These are phyloP conservation scores for Styela clava DNA, from an alignment of 23 tunicate genomes.

Conservation along the genomic window DNA sequence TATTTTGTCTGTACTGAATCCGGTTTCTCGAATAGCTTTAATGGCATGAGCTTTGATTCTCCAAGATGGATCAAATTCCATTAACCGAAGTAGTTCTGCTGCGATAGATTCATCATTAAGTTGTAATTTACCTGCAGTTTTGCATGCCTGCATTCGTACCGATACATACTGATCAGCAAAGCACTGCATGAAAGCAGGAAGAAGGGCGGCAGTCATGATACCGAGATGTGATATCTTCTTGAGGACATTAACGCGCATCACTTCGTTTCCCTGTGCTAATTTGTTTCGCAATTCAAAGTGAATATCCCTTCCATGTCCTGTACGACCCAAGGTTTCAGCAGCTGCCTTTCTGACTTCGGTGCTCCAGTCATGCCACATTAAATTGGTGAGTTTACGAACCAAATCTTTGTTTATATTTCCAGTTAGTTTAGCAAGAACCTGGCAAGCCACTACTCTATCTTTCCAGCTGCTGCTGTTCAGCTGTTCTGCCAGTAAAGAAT, in stretches of 20 bases:
- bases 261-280: constrained; percentile 66
- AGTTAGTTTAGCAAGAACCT: constrained; percentile 49
- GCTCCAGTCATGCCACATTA: constrained; percentile 98
- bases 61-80: constrained; percentile 77
- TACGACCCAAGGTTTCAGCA: constrained; percentile 71
- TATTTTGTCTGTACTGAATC: constrained; percentile 31
- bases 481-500: constrained; percentile 92
- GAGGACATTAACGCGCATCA: constrained; percentile 65
- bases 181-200: constrained; percentile 69
- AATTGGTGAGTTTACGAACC: constrained; percentile 72
- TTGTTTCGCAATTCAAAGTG: constrained; percentile 84
- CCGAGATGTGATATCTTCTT: constrained; percentile 82
- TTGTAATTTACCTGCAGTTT: constrained; percentile 51
- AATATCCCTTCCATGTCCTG: constrained; percentile 90
- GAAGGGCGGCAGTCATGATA: constrained; percentile 90
- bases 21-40: constrained; percentile 77
- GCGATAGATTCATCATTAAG: constrained; percentile 54
- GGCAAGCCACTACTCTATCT: constrained; percentile 71
- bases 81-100: constrained; percentile 48
- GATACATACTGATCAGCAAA: constrained; percentile 85
- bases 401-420: constrained; percentile 86
- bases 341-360: constrained; percentile 86
- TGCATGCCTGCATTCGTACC: constrained; percentile 67
- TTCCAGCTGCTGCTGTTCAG: constrained; percentile 85
- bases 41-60: constrained; percentile 84